Percentiles rank a stretch among this genome's conserved stretches.
Evolutionary conservation across 2,113 vertebrate genomes (phyloP).

Genomic region (Hyaena hyaena): DNA sequence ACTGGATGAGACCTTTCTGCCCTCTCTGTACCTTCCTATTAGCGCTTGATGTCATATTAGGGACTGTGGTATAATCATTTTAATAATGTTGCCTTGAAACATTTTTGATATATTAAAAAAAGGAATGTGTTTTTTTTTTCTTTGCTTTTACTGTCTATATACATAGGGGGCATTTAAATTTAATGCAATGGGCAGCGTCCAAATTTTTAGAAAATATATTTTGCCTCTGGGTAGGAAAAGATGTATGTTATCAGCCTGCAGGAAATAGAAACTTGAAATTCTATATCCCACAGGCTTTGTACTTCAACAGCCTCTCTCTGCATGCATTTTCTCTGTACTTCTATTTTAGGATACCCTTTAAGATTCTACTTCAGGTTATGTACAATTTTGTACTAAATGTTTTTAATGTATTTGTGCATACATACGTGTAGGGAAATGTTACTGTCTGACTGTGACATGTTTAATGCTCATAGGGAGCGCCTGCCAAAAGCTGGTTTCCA

Average conservation of each 20-base stretch:
- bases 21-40: constrained; percentile 46
- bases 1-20: constrained; percentile 51
- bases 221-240: constrained; percentile 76
- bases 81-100: constrained; percentile 86
- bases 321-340: constrained; percentile 71
- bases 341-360: constrained; percentile 41
- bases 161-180: constrained; percentile 81
- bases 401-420: constrained; percentile 44
- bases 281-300: constrained; percentile 73
- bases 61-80: constrained; percentile 77
- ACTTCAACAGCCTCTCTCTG: constrained; percentile 71
- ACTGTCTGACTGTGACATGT: background rate
- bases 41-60: constrained; percentile 78
- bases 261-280: constrained; percentile 73
- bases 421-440: background rate
- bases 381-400: constrained; percentile 40
- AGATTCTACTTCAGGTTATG: constrained; percentile 60
- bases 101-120: constrained; percentile 84
- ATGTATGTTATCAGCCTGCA: constrained; percentile 64
- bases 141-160: constrained; percentile 75
- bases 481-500: constrained; percentile 38
- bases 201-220: constrained; percentile 78
- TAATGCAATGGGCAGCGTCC: constrained; percentile 79
- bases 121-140: constrained; percentile 81
- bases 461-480: background rate